These are phyloP conservation scores for Coregonus ussuriensis DNA, from an alignment of 2,797 vertebrate genomes.

Conservation along the genomic window DNA sequence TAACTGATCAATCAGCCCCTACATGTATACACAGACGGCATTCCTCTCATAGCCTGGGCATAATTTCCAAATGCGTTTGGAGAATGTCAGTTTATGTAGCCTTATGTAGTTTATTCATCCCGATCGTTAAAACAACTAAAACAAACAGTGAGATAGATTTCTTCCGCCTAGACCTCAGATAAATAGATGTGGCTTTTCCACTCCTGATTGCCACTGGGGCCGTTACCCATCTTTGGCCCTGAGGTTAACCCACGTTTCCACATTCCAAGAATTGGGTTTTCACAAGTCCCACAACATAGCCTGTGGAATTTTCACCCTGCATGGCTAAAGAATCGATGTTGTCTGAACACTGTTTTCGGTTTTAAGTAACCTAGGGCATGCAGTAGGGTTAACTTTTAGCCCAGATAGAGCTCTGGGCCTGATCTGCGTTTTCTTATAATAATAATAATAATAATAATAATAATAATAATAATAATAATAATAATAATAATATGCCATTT, in stretches of 20 bases:
- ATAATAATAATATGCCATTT: too few species aligned
- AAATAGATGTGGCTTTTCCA: slow-evolving; percentile 19
- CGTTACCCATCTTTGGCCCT: not conserved
- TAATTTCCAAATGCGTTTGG: slow-evolving; percentile 57
- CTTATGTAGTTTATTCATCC: not conserved
- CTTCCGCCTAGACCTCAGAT: slow-evolving; percentile 16
- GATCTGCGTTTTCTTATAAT: not conserved
- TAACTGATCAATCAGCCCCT: slow-evolving; percentile 49
- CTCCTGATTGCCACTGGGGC: slow-evolving; percentile 8
- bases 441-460: too few species aligned
- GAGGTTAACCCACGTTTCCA: not conserved
- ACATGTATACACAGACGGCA: slow-evolving; percentile 55
- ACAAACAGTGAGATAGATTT: slow-evolving; percentile 38
- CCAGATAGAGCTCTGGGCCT: not conserved
- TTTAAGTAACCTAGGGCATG: not conserved
- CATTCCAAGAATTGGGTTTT: not conserved
- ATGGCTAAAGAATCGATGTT: not conserved
- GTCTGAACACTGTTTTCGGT: not conserved
- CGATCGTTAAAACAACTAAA: slow-evolving; percentile 27
- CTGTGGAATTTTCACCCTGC: not conserved
- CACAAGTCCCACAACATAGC: not conserved
- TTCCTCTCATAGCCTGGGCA: slow-evolving; percentile 56
- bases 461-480: too few species aligned
- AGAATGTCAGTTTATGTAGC: slow-evolving; percentile 25
- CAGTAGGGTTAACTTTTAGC: not conserved